Base-by-base conservation (phyloP, 2,888 invertebrate species). In the Ypsolopha sequella region DNA sequence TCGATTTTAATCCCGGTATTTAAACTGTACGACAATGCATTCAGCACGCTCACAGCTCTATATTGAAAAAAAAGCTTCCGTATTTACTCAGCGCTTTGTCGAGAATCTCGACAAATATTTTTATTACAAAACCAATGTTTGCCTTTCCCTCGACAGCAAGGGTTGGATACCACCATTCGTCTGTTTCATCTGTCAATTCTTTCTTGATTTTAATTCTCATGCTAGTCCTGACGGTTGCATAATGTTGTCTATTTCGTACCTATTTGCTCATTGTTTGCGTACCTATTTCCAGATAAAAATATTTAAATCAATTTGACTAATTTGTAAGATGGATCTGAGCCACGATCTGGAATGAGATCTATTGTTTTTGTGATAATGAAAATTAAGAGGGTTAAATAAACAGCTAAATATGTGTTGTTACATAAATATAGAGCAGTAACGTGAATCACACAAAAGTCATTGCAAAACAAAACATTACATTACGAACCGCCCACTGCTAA, bases 71-170 rank as follows among this genome's bases (percentile, higher is more conserved):
- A 64, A 56, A 65, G 64, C 70, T 69, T 66, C 70, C 73, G 73
- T 74, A 69, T 70, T 76, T 67, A 67, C 61, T 70, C 69, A 39
- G 38, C 51, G 51, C 51, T 44, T 51, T 51, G 68, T 70, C 62
- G 75, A 73, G 73, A 61, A 76, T 76, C 78, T 74, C 66, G 63
- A 74, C 80, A 81, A 85, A 86, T 85, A 82, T 85, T 86, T 84
- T 82, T 80, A 81, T 82, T 80, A 81, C 80, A 75, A 73, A 76
- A 77, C 78, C 76, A 82, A 85, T 82, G 82, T 86, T 84, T 82
- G 76, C 73, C 62, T 66, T 73, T 71, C 74, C 71, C 76, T 78
- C 73, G 73, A 74, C 79, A 74, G 73, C 73, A 75, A 74, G 80
- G 69, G 80, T 78, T 70, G 72, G 73, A 73, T 67, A 70, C 70